Evolutionary conservation across 2,113 vertebrate species (phyloP), one percentile per base, ranked within the genome.

Genomic region (Nothoprocta pentlandii): DNA sequence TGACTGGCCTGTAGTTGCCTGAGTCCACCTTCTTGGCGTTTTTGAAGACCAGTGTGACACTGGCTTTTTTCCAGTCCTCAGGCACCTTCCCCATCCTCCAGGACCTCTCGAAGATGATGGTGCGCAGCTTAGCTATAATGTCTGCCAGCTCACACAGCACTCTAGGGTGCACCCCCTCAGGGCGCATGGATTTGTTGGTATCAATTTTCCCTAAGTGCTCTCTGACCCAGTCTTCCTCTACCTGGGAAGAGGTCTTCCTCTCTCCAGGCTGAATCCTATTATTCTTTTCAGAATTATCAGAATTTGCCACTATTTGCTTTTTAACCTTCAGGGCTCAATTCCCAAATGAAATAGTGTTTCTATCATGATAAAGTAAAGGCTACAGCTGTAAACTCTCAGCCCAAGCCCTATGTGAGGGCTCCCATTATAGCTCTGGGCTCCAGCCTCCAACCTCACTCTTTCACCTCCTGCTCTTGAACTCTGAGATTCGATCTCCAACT

Each of bases 351-450:
- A 11, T 49, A n/a, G 12, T 7, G 46, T 87, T 64, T 81, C 2
- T 8, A 59, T 4, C 6, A 16, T 67, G 15, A 42, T 12, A 41
- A 75, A 78, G 36, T 4, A 68, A 36, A 10, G 0, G 1, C 53
- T 85, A 22, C 0, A 0, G 7, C 28, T 47, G 6, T 4, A 22
- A 49, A 9, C 5, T 64, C 7, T 64, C 8, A 9, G 13, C 13
- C 30, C 12, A 66, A 20, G 3, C 47, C 12, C 8, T 68, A 21
- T 46, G 71, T 58, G 26, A 23, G 20, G 59, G n/a, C n/a, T 70
- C 6, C 3, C 4, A 6, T 1, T 49, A 32, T 6, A 74, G 8
- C 30, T 8, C 10, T 3, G 2, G 4, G 8, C 59, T 12, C 22
- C 59, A 83, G 20, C 1, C 2, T 6, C 4, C 30, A 70, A 49